Conservation (phyloP, 53 echinoderm and acorn worm genomes). For the Actinopyga echinites region DNA sequence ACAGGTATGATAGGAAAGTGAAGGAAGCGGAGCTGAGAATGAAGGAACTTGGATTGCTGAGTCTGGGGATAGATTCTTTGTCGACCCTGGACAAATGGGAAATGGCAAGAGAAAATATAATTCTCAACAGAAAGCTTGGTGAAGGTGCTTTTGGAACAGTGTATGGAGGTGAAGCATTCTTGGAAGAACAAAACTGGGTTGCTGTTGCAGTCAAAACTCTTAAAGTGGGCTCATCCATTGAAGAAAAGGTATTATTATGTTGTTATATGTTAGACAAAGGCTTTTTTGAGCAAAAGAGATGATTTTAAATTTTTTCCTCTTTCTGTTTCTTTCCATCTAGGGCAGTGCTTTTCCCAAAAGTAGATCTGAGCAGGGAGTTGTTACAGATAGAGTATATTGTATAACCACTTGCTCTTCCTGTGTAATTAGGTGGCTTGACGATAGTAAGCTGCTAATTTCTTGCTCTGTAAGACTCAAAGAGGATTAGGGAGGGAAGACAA, state of each 20-base stretch:
- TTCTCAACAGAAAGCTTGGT: slow-evolving; percentile 90
- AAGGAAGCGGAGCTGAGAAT: slow-evolving; percentile 77
- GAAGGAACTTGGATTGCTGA: slow-evolving; percentile 81
- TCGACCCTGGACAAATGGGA: slow-evolving; percentile 90
- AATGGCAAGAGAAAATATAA: slow-evolving; percentile 77
- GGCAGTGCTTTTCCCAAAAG: no score
- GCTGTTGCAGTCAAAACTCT: slow-evolving; percentile 94
- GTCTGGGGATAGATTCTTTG: slow-evolving; percentile 66
- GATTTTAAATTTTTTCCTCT: no score
- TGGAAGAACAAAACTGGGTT: slow-evolving; percentile 74
- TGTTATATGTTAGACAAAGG: neutral
- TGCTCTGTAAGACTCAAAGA: no score
- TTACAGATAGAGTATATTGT: no score
- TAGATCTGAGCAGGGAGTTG: no score
- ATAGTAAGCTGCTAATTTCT: no score
- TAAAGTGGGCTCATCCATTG: slow-evolving; percentile 82
- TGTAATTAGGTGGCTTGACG: no score
- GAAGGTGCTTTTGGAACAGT: slow-evolving; percentile 98
- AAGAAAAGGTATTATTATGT: slow-evolving; percentile 71
- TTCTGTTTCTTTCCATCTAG: no score
- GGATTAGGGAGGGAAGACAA: no score
- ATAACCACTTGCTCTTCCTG: no score
- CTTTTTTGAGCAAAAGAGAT: no score
- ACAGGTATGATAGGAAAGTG: slow-evolving; percentile 83
- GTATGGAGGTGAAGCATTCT: slow-evolving; percentile 85